Conservation (phyloP, 2,888 invertebrate species). For the Hofmannophila pseudospretella region DNA sequence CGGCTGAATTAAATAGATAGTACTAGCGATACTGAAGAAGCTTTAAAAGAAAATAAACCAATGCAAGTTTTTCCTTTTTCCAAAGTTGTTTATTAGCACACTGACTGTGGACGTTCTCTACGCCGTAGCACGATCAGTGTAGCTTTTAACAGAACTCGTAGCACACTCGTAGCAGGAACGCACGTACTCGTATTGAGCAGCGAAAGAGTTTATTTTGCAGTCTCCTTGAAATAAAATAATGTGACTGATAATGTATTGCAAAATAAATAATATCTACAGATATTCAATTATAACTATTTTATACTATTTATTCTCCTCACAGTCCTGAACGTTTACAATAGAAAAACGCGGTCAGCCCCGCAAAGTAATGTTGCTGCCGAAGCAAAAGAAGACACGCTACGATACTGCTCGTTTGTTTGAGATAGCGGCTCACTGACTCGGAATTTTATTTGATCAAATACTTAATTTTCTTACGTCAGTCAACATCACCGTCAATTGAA, state of each 20-base stretch:
- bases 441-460: conserved; percentile 29
- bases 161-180: too few species aligned
- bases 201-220: too few species aligned
- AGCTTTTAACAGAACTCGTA: too few species aligned
- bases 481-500: conserved; percentile 7
- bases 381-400: conserved; percentile 26
- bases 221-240: too few species aligned
- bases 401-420: conserved; percentile 31
- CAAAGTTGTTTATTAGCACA: too few species aligned
- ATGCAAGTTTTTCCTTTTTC: conserved; percentile 10
- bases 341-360: conserved; percentile 30
- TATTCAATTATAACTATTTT: too few species aligned
- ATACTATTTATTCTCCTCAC: too few species aligned
- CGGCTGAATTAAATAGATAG: conserved; percentile 54
- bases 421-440: conserved; percentile 27
- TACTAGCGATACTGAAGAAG: conserved; percentile 47
- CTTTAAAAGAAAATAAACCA: conserved; percentile 34
- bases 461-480: conserved; percentile 18
- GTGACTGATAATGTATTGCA: too few species aligned
- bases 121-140: too few species aligned
- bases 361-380: conserved; percentile 33
- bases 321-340: conserved; percentile 33
- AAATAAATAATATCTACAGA: too few species aligned
- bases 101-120: too few species aligned
- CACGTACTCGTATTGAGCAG: too few species aligned